Conservation (phyloP, 2,888 invertebrate genomes). For the Lycophotia porphyrea region DNA sequence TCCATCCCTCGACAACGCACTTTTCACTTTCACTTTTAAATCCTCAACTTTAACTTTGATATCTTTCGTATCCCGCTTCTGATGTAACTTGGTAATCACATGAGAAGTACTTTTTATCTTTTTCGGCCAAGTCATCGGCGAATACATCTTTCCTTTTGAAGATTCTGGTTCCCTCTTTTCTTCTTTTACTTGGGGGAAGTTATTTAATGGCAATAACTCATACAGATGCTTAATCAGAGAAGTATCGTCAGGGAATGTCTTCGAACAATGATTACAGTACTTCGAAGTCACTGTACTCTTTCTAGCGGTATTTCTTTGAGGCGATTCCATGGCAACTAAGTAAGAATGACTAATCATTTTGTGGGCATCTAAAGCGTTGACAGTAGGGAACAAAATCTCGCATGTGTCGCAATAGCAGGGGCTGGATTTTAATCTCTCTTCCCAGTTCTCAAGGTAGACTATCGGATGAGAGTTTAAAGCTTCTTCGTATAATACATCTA, state of each 20-base stretch:
- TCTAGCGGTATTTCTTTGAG: conserved; percentile 54
- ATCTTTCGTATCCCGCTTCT: not conserved
- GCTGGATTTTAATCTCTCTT: conserved; percentile 58
- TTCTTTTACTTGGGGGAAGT: conserved; percentile 28
- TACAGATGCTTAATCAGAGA: conserved; percentile 76
- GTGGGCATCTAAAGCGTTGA: conserved; percentile 75
- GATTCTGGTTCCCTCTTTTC: not conserved
- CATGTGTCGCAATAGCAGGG: conserved; percentile 73
- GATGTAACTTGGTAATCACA: conserved; percentile 2
- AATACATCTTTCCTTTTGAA: not conserved
- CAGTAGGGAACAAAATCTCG: conserved; percentile 74
- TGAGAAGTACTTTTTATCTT: conserved; percentile 21
- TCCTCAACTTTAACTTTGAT: not conserved
- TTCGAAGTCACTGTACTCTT: conserved; percentile 55
- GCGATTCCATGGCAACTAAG: conserved; percentile 66
- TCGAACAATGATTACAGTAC: conserved; percentile 76
- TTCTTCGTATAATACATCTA: conserved; percentile 50
- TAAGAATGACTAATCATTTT: conserved; percentile 77
- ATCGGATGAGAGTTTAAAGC: conserved; percentile 49
- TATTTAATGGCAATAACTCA: conserved; percentile 68
- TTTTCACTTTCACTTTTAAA: not conserved
- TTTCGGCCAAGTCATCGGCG: conserved; percentile 3
- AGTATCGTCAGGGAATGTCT: conserved; percentile 69
- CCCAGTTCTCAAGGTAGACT: conserved; percentile 75
- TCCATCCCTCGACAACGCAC: not conserved